A percentile compares a stretch with the other conserved stretches of the same genome.
phyloP scores from a whole-genome alignment of 2,113 vertebrate genomes.

The Motacilla tschutschensis region DNA sequence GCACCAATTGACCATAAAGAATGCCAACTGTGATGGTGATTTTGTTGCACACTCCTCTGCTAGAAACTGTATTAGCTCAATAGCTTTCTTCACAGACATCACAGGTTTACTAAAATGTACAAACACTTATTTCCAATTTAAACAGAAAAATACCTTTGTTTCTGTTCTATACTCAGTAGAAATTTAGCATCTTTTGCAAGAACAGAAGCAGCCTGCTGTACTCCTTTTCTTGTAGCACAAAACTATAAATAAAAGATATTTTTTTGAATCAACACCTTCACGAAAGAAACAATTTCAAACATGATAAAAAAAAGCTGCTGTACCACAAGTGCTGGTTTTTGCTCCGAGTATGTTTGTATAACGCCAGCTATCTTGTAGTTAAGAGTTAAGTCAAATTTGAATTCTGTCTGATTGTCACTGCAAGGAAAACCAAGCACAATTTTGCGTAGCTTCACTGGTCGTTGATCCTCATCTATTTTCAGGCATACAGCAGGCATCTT shows the following conservation, averaged over 20 bases:
- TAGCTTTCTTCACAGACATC: not conserved
- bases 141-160: constrained; percentile 81
- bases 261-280: constrained; percentile 12
- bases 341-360: constrained; percentile 92
- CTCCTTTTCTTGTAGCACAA: constrained; percentile 96
- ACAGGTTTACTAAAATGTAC: not conserved
- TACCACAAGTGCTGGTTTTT: constrained; percentile 94
- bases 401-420: constrained; percentile 86
- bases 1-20: not conserved
- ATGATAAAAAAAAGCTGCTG: constrained; percentile 7
- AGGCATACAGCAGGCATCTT: constrained; percentile 82
- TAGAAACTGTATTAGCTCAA: not conserved
- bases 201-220: constrained; percentile 89
- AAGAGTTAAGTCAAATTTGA: constrained; percentile 94
- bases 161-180: constrained; percentile 86
- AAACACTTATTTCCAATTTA: not conserved
- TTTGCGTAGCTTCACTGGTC: constrained; percentile 93
- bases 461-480: constrained; percentile 90
- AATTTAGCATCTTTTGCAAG: constrained; percentile 92
- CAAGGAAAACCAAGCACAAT: constrained; percentile 93
- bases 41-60: not conserved
- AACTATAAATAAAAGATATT: constrained; percentile 78
- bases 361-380: constrained; percentile 92
- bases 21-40: not conserved
- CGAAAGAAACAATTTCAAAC: constrained; percentile 12